Evolutionary conservation across 2,113 vertebrate genomes (phyloP), one percentile per base, ranked within the genome.

Genomic region (Spea bombifrons): DNA sequence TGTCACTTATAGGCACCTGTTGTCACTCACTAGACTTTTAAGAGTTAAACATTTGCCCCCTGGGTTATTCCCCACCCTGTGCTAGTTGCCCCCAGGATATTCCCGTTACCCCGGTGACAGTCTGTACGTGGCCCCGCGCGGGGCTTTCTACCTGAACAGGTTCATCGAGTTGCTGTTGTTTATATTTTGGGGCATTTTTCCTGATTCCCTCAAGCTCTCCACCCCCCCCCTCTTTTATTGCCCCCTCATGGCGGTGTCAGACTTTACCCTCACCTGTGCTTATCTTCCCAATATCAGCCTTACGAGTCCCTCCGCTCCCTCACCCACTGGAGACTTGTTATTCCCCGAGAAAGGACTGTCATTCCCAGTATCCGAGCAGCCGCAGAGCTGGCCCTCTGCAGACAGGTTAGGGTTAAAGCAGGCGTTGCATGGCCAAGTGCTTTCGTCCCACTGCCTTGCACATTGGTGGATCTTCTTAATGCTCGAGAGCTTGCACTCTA

Each of bases 281-380:
- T 79, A 83, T 88, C 84, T 88, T 87, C 88, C 88, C 87, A 88
- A 81, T 88, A 86, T 88, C 81, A 81, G 85, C 84, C 87, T 88
- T 83, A 85, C 85, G 83, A 80, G 80, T 83, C 84, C 87, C 83
- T 82, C 83, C 82, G 82, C 8, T 84, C 85, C 55, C 55, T 59
- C 55, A 59, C 55, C 55, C 55, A 55, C 30, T 30, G 30, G 30
- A 30, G 30, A 30, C 30, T 30, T 30, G 30, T 30, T 1, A 30
- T 30, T 30, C 30, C 30, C 30, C 30, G 30, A 30, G 30, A 30
- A 30, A 30, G 30, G 30, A 30, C 30, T 30, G 2, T 30, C 30
- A 30, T 30, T 30, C 30, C 30, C 30, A 30, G 30, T 52, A 52
- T 52, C 50, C 6, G 50, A 10, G 6, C 6, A 52, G 50, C 50